phyloP scores from a whole-genome alignment of 2,113 vertebrate species.

The Nansenia antarctica region DNA sequence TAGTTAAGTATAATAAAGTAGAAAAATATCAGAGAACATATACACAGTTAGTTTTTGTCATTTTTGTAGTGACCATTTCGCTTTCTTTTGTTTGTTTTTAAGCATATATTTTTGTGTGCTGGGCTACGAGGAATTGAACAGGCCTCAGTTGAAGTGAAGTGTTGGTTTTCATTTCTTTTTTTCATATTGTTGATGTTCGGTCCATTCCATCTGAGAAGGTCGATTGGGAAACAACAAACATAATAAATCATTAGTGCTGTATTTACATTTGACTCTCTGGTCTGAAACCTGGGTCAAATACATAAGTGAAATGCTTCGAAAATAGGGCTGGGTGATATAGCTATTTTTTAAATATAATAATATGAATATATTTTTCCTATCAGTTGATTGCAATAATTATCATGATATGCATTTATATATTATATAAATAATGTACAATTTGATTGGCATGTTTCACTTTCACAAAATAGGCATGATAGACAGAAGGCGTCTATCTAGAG shows the following conservation, averaged over 20 bases:
- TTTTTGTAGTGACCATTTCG: conserved; percentile 81
- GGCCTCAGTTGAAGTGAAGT: conserved; percentile 64
- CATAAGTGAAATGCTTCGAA: no score
- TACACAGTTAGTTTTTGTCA: conserved; percentile 79
- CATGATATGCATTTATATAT: no score
- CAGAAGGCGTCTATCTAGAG: no score
- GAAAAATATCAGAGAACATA: conserved; percentile 93
- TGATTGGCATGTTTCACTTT: no score
- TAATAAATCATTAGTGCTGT: background rate
- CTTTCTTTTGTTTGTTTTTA: conserved; percentile 60
- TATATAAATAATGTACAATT: no score
- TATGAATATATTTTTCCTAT: no score
- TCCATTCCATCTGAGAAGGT: conserved; percentile 86
- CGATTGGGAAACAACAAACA: conserved; percentile 6
- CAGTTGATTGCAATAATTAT: no score
- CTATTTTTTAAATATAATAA: no score
- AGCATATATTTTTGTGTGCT: conserved; percentile 75
- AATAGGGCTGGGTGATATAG: no score
- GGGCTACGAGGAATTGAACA: conserved; percentile 69
- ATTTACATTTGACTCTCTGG: background rate
- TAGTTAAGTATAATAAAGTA: conserved; percentile 90
- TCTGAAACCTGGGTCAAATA: no score
- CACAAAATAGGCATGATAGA: no score
- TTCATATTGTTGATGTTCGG: conserved; percentile 93
- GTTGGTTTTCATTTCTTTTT: conserved; percentile 38